phyloP scores from a whole-genome alignment of 2,888 invertebrate genomes.

The Chromoteleia sp. region DNA sequence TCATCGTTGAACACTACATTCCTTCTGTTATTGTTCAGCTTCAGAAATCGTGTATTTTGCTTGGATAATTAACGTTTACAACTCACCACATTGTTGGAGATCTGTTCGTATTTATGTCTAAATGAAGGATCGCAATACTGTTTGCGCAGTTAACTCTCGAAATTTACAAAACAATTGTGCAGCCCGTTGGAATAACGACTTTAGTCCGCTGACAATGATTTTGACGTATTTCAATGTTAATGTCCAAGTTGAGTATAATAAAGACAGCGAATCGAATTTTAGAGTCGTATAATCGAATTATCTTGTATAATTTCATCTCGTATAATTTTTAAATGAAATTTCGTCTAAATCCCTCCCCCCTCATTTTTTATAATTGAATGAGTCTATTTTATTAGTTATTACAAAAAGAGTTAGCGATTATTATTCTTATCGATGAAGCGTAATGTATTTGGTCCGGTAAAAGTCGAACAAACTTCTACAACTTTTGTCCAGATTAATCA shows the following conservation, averaged over 20 bases:
- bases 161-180: slow-evolving; percentile 17
- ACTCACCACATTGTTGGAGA: slow-evolving; percentile 4
- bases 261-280: too few species aligned
- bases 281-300: too few species aligned
- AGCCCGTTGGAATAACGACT: background rate
- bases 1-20: background rate
- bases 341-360: too few species aligned
- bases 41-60: slow-evolving; percentile 9
- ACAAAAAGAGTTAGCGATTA: too few species aligned
- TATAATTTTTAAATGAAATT: too few species aligned
- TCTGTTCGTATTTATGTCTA: slow-evolving; percentile 10
- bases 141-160: slow-evolving; percentile 18
- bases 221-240: slow-evolving; percentile 18
- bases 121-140: slow-evolving; percentile 18
- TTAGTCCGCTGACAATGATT: slow-evolving; percentile 18
- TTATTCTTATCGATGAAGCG: too few species aligned
- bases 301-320: too few species aligned
- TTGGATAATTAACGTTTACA: slow-evolving; percentile 34
- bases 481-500: background rate
- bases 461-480: too few species aligned
- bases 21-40: background rate
- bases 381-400: too few species aligned
- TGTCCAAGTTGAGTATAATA: slow-evolving; percentile 7
- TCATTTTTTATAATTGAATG: too few species aligned
- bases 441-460: too few species aligned